Evolutionary conservation across 2,797 vertebrate genomes (phyloP).

Genomic region (Chiroxiphia lanceolata): DNA sequence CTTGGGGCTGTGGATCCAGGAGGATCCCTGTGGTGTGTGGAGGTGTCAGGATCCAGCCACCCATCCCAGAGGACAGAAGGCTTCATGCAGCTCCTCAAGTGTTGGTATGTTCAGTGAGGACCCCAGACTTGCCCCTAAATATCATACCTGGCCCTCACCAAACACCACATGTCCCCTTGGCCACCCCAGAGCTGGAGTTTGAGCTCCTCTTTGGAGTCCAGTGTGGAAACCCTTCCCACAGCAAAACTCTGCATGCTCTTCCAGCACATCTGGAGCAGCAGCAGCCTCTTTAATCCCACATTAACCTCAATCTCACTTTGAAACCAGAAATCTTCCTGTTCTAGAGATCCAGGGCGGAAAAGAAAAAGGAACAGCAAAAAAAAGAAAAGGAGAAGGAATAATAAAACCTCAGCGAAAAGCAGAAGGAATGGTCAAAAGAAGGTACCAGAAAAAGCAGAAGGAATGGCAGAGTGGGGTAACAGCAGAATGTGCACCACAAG

Average conservation of each 20-base stretch:
- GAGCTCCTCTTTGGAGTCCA: not conserved
- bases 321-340: not conserved
- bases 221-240: not conserved
- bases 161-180: rapidly evolving
- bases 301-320: not conserved
- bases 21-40: not conserved
- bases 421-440: constrained; percentile 13
- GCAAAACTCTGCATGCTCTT: not conserved
- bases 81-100: not conserved
- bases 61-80: not conserved
- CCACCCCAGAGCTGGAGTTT: not conserved
- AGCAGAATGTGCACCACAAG: not conserved
- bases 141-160: not conserved
- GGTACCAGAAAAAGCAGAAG: constrained; percentile 28
- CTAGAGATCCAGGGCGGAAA: not conserved
- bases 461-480: not conserved
- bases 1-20: not conserved
- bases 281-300: not conserved
- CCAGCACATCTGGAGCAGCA: not conserved
- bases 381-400: not conserved
- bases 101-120: not conserved
- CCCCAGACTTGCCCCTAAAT: rapidly evolving
- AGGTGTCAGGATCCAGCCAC: not conserved
- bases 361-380: not conserved
- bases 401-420: constrained; percentile 13